Percentiles rank a stretch among this genome's conserved stretches.
phyloP scores from a whole-genome alignment of 2,888 invertebrate genomes.

The Euproctis similis region DNA sequence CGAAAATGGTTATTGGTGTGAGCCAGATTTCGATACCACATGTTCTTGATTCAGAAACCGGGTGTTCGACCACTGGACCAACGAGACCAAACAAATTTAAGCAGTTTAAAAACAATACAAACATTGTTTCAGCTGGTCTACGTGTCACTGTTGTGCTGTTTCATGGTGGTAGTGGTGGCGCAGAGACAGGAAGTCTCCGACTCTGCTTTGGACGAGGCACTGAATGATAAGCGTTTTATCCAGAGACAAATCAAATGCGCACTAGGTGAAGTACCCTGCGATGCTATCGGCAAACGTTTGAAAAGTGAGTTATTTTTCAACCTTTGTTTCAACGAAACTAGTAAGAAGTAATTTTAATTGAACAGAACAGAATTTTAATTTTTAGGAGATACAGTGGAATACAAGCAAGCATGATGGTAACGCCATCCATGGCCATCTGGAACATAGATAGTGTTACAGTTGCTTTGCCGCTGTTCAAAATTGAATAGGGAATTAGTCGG shows the following conservation, averaged over 20 bases:
- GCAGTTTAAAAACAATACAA: background rate
- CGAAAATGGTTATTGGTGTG: no score
- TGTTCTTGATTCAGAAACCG: no score
- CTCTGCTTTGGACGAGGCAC: slow-evolving; percentile 79
- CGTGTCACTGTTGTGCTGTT: slow-evolving; percentile 32
- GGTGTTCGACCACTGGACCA: no score
- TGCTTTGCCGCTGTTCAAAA: no score
- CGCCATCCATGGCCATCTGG: no score
- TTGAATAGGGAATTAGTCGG: no score
- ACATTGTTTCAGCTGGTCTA: slow-evolving; percentile 41
- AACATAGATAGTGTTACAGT: no score
- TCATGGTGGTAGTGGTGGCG: slow-evolving; percentile 36
- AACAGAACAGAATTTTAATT: no score
- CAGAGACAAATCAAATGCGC: slow-evolving; percentile 84
- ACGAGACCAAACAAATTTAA: background rate
- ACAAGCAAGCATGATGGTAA: no score
- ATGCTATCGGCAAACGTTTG: slow-evolving; percentile 81
- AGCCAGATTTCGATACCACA: background rate
- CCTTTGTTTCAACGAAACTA: no score
- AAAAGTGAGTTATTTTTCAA: slow-evolving; percentile 79
- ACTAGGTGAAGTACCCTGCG: slow-evolving; percentile 83
- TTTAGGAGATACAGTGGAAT: no score
- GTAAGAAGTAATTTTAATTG: no score
- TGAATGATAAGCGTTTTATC: slow-evolving; percentile 82
- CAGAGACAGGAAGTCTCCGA: slow-evolving; percentile 76